phyloP scores from a whole-genome alignment of 2,888 invertebrate species.

The Malthinus seriepunctatus region DNA sequence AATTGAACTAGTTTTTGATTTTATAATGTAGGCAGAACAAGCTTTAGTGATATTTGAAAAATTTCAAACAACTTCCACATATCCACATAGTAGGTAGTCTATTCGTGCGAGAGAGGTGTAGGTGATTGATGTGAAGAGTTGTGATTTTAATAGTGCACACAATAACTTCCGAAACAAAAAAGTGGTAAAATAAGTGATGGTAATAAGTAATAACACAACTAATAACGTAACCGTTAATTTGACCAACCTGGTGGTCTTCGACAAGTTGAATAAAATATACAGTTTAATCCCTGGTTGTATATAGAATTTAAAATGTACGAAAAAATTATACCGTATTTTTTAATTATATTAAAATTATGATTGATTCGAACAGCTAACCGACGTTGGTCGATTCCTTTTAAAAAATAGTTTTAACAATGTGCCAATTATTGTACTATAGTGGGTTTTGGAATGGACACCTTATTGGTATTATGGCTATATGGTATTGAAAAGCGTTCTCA shows the following conservation, averaged over 20 bases:
- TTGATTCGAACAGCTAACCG: background rate
- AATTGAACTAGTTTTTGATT: slow-evolving; percentile 12
- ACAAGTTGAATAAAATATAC: slow-evolving; percentile 3
- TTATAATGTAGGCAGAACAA: slow-evolving; percentile 5
- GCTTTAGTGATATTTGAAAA: background rate
- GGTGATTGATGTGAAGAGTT: slow-evolving; percentile 4
- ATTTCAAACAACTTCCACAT: background rate
- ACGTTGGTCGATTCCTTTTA: background rate
- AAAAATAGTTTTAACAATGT: too few species aligned
- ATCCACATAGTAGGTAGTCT: too few species aligned
- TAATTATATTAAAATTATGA: slow-evolving; percentile 7
- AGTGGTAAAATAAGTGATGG: background rate
- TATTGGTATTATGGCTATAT: too few species aligned
- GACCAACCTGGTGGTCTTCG: slow-evolving; percentile 10
- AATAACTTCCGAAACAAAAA: background rate
- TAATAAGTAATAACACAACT: background rate
- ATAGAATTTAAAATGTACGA: slow-evolving; percentile 4
- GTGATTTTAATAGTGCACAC: background rate
- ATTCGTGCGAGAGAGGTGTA: background rate
- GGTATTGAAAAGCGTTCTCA: too few species aligned
- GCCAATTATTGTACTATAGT: too few species aligned
- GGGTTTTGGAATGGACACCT: too few species aligned
- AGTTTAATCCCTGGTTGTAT: slow-evolving; percentile 1
- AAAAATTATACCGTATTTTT: slow-evolving; percentile 13
- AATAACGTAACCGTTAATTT: slow-evolving; percentile 9